These are phyloP conservation scores for Lydus trimaculatus DNA, from an alignment of 2,888 invertebrate species.

Conservation along the genomic window DNA sequence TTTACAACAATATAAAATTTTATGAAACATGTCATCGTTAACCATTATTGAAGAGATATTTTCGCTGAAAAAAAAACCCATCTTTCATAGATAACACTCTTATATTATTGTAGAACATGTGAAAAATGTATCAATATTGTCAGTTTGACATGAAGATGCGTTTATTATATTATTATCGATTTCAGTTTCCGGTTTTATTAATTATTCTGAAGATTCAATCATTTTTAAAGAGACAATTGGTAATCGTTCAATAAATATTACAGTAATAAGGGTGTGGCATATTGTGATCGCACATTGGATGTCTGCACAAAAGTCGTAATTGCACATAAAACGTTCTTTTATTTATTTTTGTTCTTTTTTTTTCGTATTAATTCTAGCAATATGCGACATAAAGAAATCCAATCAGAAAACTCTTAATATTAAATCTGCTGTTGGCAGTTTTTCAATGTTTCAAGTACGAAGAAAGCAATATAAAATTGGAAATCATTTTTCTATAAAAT, in stretches of 20 bases:
- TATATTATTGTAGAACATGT: constrained; percentile 9
- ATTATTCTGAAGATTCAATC: background rate
- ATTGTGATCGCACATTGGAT: constrained; percentile 16
- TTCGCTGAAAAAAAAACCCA: background rate
- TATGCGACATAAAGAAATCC: background rate
- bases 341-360: background rate
- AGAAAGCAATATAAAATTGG: background rate
- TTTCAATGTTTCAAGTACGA: background rate
- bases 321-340: constrained; percentile 12
- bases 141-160: constrained; percentile 12
- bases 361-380: background rate
- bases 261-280: constrained; percentile 23
- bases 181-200: no score
- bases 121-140: constrained; percentile 24
- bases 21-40: constrained; percentile 36
- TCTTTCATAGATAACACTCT: background rate
- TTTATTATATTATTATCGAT: no score
- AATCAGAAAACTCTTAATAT: background rate
- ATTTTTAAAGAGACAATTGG: constrained; percentile 2
- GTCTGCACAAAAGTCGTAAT: constrained; percentile 20
- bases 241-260: constrained; percentile 29
- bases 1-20: constrained; percentile 36
- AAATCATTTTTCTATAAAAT: background rate
- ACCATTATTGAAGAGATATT: constrained; percentile 29
- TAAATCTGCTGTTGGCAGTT: background rate